Evolutionary conservation across 2,888 invertebrate genomes (phyloP).

Genomic region (Syrphus vitripennis): DNA sequence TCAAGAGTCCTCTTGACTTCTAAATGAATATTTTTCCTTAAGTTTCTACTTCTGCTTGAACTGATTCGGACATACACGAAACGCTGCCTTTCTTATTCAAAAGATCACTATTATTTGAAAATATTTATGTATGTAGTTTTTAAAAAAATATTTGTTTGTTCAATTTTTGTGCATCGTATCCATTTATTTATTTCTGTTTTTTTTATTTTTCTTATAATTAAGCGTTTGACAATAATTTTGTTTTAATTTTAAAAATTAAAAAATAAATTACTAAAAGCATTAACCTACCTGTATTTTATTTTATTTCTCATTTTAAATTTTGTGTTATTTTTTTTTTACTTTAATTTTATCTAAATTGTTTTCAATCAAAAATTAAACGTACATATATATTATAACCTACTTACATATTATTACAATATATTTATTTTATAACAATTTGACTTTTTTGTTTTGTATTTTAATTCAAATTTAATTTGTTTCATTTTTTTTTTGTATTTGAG

Average conservation of each 20-base stretch:
- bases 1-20: too few relatives aligned
- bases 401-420: neutral
- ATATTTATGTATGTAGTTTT: too few relatives aligned
- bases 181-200: conserved; percentile 3
- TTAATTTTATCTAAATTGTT: conserved; percentile 4
- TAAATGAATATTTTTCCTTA: too few relatives aligned
- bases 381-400: neutral
- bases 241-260: neutral
- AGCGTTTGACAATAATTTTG: conserved; percentile 33
- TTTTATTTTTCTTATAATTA: conserved; percentile 8
- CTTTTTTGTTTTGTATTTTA: neutral
- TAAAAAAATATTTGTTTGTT: neutral
- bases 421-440: conserved; percentile 3
- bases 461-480: neutral
- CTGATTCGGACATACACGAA: too few relatives aligned
- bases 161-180: conserved; percentile 56
- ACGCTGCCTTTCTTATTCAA: too few relatives aligned
- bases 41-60: too few relatives aligned
- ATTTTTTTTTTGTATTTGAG: neutral
- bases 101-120: too few relatives aligned
- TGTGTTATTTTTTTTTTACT: neutral
- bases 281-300: conserved; percentile 33
- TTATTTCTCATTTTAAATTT: conserved; percentile 4
- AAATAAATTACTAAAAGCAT: conserved; percentile 27
- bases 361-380: conserved; percentile 24